Conservation (phyloP, 2,113 vertebrate genomes). For the Nothocercus nigrocapillus region DNA sequence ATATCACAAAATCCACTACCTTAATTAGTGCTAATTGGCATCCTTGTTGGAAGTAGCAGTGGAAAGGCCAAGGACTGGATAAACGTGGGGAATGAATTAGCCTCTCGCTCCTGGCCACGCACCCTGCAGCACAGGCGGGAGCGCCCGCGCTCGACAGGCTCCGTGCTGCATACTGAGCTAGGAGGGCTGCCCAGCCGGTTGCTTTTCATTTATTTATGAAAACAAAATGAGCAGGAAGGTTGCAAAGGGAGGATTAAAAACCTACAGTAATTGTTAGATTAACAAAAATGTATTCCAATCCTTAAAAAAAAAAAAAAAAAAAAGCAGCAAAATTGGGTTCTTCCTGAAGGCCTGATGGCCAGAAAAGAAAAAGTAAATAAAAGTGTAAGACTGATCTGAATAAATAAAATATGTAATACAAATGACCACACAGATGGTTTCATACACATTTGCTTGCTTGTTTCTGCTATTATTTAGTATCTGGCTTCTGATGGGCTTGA, state of each 20-base stretch:
- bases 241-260: background rate
- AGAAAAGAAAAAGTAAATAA: background rate
- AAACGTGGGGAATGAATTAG: background rate
- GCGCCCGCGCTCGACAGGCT: background rate
- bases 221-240: background rate
- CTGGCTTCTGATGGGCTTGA: background rate
- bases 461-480: background rate
- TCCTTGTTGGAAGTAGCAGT: constrained; percentile 1
- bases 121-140: background rate
- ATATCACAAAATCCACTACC: background rate
- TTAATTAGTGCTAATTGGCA: constrained; percentile 45
- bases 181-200: background rate
- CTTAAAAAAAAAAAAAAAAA: background rate
- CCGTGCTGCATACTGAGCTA: background rate
- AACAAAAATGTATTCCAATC: background rate
- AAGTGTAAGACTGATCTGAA: background rate
- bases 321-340: background rate
- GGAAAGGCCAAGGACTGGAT: constrained; percentile 18
- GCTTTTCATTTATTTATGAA: background rate
- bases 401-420: background rate
- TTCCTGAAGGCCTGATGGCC: background rate
- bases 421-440: background rate
- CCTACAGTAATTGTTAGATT: background rate
- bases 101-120: background rate
- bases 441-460: background rate